These are phyloP conservation scores for Andrena bicolor DNA, from an alignment of 2,888 invertebrate genomes.

Conservation along the genomic window DNA sequence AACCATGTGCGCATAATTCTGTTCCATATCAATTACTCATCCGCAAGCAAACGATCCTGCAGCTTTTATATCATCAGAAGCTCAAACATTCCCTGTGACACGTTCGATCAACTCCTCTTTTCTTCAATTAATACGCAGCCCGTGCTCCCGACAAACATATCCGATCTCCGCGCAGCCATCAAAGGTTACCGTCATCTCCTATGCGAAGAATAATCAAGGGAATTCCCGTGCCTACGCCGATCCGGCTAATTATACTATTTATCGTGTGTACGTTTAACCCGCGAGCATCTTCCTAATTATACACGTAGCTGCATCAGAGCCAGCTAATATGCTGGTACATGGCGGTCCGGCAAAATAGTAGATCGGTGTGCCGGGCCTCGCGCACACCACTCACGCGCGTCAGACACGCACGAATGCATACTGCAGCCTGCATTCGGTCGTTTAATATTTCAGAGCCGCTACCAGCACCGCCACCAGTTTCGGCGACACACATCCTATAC, in stretches of 20 bases:
- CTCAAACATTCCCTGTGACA: too few species aligned
- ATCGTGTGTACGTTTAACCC: constrained; percentile 52
- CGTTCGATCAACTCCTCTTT: not conserved
- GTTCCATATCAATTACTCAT: too few species aligned
- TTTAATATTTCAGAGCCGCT: constrained; percentile 79
- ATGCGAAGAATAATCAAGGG: constrained; percentile 34
- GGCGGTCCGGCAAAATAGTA: constrained; percentile 53
- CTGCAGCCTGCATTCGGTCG: constrained; percentile 56
- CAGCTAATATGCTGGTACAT: constrained; percentile 61
- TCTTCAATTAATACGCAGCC: not conserved
- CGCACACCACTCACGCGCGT: constrained; percentile 1
- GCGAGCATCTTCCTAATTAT: constrained; percentile 46
- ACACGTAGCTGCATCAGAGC: constrained; percentile 26
- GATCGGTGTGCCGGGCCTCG: constrained; percentile 7
- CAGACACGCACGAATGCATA: constrained; percentile 36
- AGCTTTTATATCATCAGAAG: too few species aligned
- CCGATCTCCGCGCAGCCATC: not conserved
- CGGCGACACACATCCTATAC: constrained; percentile 66
- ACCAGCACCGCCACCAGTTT: constrained; percentile 49
- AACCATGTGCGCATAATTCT: too few species aligned
- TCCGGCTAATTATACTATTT: constrained; percentile 79
- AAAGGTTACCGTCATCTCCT: constrained; percentile 2
- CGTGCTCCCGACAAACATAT: not conserved
- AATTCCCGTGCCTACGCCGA: constrained; percentile 59
- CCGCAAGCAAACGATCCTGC: too few species aligned